These are phyloP conservation scores for Spialia ferax DNA, from an alignment of 2,888 invertebrate species.

Conservation along the genomic window DNA sequence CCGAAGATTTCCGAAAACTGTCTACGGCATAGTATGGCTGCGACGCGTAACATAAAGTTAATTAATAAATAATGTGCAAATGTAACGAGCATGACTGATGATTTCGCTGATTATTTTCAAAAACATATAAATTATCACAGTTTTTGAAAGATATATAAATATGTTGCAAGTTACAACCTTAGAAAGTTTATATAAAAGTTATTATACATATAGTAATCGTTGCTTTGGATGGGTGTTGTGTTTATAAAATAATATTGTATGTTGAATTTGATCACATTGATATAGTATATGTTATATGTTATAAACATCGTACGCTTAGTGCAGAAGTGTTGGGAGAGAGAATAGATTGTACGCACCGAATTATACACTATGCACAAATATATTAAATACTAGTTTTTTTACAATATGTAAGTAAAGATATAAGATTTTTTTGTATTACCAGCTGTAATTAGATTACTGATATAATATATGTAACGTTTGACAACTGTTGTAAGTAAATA, in stretches of 20 bases:
- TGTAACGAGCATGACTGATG: not conserved
- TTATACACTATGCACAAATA: slow-evolving; percentile 7
- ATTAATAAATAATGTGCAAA: not conserved
- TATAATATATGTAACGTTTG: too few species aligned
- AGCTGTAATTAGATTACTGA: too few species aligned
- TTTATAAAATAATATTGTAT: slow-evolving; percentile 9
- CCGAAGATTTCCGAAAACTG: too few species aligned
- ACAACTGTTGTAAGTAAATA: too few species aligned
- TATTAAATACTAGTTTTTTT: too few species aligned
- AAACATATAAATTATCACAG: not conserved
- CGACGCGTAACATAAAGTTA: too few species aligned
- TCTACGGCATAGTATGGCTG: too few species aligned
- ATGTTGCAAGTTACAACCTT: not conserved
- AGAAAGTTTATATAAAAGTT: not conserved
- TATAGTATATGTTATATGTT: not conserved
- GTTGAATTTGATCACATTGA: slow-evolving; percentile 7
- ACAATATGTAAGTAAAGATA: too few species aligned
- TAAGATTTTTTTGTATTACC: too few species aligned
- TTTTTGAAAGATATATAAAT: not conserved
- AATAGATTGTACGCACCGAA: not conserved
- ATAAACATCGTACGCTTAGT: slow-evolving; percentile 6
- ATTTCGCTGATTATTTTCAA: not conserved
- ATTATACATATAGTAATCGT: not conserved
- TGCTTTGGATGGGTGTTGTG: slow-evolving; percentile 13
- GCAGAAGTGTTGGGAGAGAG: slow-evolving; percentile 15